Evolutionary conservation across 2,888 invertebrate species (phyloP), one percentile per base, ranked within the genome.

Genomic region (Hyposoter didymator): DNA sequence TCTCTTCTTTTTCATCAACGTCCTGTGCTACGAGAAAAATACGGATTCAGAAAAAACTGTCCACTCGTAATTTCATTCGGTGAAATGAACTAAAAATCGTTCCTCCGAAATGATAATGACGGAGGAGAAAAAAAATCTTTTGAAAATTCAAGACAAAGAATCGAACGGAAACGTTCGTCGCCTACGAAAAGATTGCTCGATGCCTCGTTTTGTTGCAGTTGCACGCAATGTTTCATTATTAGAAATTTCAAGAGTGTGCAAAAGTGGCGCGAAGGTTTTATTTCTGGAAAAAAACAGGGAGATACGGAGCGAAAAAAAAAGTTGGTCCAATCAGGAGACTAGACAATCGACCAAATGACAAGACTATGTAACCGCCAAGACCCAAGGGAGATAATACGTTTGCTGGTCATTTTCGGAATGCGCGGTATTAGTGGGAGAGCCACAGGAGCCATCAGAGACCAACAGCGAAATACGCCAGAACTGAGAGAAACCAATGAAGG

Each of bases 391-490:
- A 82, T 85, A 76, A 82, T 85, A 85, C 78, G 49, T 39, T 70
- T 8, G 78, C 55, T 72, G 76, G 72, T 52, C 55, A 78, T 82
- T 79, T 79, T 85, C 35, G 85, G 82, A 85, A 79, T 79, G 82
- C 72, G 75, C 66, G 66, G 39, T 66, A 55, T 67, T n/a, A 32
- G 47, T 47, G 28, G 35, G 70, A 66, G 75, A 55, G 62, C 59
- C 59, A n/a, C 22, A 39, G 66, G 72, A 67, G 49, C 49, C 22
- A 35, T 64, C 76, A n/a, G 62, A 47, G 55, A 78, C 32, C 19
- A 69, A 55, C 39, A 19, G 80, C 74, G 55, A 81, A 81, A 74
- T 73, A 62, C 79, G 19, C 64, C 64, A 79, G 62, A 72, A 72
- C 39, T 43, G 43, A 49, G 39, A 72, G 47, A 62, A 47, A 17